Percentiles rank a stretch among this genome's conserved stretches.
Evolutionary conservation across 30 jellyfish, hydroid and myxozoan genomes (phyloP).

Genomic region (Catostylus mosaicus): DNA sequence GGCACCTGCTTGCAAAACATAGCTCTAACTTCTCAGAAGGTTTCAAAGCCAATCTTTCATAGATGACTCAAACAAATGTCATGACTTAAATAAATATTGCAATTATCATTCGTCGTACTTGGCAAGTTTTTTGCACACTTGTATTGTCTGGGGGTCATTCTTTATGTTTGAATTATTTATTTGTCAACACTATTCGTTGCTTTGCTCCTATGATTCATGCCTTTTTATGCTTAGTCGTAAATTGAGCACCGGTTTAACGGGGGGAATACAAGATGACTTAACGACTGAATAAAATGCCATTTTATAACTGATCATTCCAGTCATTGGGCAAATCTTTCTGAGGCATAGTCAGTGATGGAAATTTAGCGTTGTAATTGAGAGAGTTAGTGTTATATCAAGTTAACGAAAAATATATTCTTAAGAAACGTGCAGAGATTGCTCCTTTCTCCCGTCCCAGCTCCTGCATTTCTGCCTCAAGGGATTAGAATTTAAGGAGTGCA

Average conservation of each 20-base stretch:
- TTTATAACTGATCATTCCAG: too few relatives aligned
- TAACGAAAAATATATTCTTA: too few relatives aligned
- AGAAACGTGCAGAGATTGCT: too few relatives aligned
- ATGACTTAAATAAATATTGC: neutral
- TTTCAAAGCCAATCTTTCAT: neutral
- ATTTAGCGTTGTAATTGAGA: too few relatives aligned
- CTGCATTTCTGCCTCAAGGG: too few relatives aligned
- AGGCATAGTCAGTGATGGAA: too few relatives aligned
- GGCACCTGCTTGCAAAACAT: neutral
- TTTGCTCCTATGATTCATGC: neutral
- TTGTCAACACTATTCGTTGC: neutral
- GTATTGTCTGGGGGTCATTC: neutral
- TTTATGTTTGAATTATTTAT: neutral
- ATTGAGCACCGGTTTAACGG: neutral
- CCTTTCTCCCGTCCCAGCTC: too few relatives aligned
- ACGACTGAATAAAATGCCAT: too few relatives aligned
- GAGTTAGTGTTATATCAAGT: too few relatives aligned
- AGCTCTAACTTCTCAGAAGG: neutral
- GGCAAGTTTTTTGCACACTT: neutral
- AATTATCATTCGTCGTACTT: neutral
- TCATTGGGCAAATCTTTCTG: too few relatives aligned
- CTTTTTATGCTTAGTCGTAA: neutral
- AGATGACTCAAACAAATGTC: neutral
- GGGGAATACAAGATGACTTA: too few relatives aligned
- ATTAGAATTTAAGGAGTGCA: too few relatives aligned